Evolutionary conservation across 2,888 invertebrate species (phyloP), one percentile per base, ranked within the genome.

Genomic region (Phragmatobia fuliginosa): DNA sequence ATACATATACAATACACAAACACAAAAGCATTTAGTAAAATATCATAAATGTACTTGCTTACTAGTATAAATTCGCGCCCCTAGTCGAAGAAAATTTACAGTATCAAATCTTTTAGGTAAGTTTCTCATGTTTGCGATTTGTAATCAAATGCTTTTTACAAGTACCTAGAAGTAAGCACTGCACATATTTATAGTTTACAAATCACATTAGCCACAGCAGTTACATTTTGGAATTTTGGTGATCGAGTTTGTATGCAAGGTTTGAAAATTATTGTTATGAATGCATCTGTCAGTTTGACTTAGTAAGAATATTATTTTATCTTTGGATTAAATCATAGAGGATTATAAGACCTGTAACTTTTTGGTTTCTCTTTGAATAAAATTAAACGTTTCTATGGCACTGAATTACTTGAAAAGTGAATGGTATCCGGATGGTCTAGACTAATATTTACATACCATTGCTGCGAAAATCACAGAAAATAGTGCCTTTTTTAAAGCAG

Each of bases 71-170:
- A 63, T 59, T 52, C 68, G 60, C 5, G 49, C 38, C 1, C 60
- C 68, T 38, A 69, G 49, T 36, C 38, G 49, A 1, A 69, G 14
- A 58, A 69, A 60, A 31, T 64, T 59, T 8, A 69, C 11, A 52
- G 49, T 14, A 10, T 65, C 49, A 7, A 59, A 61, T 18, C 49
- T 45, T 36, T 69, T 69, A 0, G 64, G 52, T n/a, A 52, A 32
- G 36, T 36, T 21, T 36, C 59, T 69, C 68, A 69, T 68, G 58
- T 31, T 64, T 63, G 68, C 60, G 60, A 63, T 64, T 68, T 68
- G 59, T 64, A 63, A 63, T 36, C n/a, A 45, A 32, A 58, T 68
- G 28, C 49, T 36, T 33, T 56, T 52, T 62, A 36, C 45, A 59
- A 36, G 36, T 56, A 62, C 10, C 45, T 56, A 16, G 14, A 56